Conservation (phyloP, 1,140 invertebrate genomes). For the Lordiphosa mommai region DNA sequence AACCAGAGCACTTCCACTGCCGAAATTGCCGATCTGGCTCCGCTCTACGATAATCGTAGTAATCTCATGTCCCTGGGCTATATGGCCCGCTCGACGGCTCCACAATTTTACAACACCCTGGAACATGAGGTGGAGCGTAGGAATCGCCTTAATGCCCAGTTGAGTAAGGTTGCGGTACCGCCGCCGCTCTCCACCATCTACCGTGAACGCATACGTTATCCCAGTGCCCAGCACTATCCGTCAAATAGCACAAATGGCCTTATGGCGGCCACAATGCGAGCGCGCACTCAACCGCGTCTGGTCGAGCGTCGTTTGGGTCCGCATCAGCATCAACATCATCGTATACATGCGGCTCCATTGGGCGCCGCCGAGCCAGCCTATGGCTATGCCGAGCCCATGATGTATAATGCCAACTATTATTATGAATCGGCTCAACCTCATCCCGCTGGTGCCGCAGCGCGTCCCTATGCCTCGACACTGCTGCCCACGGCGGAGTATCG, state of each 20-base stretch:
- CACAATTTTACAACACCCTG: constrained; percentile 72
- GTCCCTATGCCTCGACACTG: constrained; percentile 50
- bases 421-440: constrained; percentile 82
- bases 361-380: constrained; percentile 54
- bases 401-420: constrained; percentile 85
- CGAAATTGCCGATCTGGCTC: constrained; percentile 62
- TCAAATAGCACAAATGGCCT: constrained; percentile 47
- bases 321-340: constrained; percentile 63
- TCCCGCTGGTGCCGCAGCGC: constrained; percentile 5
- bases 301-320: constrained; percentile 81
- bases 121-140: constrained; percentile 75
- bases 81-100: constrained; percentile 49
- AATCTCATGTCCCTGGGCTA: constrained; percentile 77
- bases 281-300: constrained; percentile 81
- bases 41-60: constrained; percentile 70
- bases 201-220: constrained; percentile 65
- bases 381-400: constrained; percentile 78
- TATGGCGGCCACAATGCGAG: constrained; percentile 59
- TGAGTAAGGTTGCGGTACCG: constrained; percentile 44
- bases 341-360: constrained; percentile 53
- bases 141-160: constrained; percentile 75
- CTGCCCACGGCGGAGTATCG: constrained; percentile 57
- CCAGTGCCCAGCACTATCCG: constrained; percentile 57
- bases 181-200: constrained; percentile 71
- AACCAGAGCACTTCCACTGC: constrained; percentile 68